Conservation (phyloP, 2,888 invertebrate species). For the Brachynemurus nebulosus region DNA sequence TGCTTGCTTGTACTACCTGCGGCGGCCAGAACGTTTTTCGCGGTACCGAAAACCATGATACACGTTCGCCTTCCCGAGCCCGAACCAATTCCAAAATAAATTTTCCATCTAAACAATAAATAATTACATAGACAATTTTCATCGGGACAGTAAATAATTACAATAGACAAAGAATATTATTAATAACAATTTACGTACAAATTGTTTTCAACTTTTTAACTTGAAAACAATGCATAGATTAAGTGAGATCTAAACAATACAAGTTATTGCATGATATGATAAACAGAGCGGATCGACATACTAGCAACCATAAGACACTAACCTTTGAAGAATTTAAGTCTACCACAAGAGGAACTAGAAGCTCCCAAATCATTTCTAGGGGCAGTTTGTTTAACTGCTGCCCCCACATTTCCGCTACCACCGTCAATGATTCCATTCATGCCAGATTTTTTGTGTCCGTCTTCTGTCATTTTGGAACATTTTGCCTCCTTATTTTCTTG, state of each 20-base stretch:
- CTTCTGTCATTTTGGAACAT: slow-evolving; percentile 51
- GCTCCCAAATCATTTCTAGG: slow-evolving; percentile 29
- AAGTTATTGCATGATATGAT: too few relatives aligned
- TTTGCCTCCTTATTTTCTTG: slow-evolving; percentile 55
- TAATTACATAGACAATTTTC: too few relatives aligned
- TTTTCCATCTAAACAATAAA: slow-evolving; percentile 56
- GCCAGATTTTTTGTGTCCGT: slow-evolving; percentile 59
- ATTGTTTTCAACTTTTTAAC: too few relatives aligned
- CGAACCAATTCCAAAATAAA: slow-evolving; percentile 75
- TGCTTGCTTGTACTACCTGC: slow-evolving; percentile 56
- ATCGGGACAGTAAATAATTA: too few relatives aligned
- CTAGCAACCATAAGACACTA: slow-evolving; percentile 21
- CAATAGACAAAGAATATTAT: too few relatives aligned
- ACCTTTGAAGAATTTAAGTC: slow-evolving; percentile 72
- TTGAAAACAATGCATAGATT: too few relatives aligned
- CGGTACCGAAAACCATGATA: slow-evolving; percentile 80
- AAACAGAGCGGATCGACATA: slow-evolving; percentile 7
- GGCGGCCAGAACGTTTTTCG: slow-evolving; percentile 80
- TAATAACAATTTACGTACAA: too few relatives aligned
- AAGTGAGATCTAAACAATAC: too few relatives aligned
- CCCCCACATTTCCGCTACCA: slow-evolving; percentile 34
- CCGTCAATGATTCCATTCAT: slow-evolving; percentile 54
- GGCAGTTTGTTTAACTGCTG: slow-evolving; percentile 35
- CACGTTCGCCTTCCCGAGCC: slow-evolving; percentile 62
- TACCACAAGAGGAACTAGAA: slow-evolving; percentile 43